A percentile compares a stretch with the other conserved stretches of the same genome.
These are phyloP conservation scores for Parnassius glacialis DNA, from an alignment of 2,888 invertebrate species.

Conservation along the genomic window DNA sequence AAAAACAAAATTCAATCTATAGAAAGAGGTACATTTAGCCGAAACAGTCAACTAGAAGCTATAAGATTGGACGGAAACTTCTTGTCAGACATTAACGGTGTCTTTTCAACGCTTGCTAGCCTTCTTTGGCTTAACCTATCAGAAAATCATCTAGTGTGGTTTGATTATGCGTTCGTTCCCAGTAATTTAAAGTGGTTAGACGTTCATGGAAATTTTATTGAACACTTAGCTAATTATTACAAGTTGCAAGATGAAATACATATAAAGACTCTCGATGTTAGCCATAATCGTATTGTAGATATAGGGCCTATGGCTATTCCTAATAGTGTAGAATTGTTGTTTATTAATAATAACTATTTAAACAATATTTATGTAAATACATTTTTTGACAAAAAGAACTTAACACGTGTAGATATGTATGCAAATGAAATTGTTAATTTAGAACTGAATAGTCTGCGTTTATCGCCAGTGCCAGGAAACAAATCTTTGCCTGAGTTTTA, in stretches of 20 bases:
- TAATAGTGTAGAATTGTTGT: slow-evolving; percentile 91
- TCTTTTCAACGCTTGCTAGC: slow-evolving; percentile 91
- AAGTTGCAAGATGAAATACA: slow-evolving; percentile 90
- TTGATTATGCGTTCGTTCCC: slow-evolving; percentile 95
- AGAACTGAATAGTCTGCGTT: slow-evolving; percentile 89
- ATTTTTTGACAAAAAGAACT: slow-evolving; percentile 90
- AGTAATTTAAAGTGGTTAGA: slow-evolving; percentile 94
- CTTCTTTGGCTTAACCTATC: slow-evolving; percentile 93
- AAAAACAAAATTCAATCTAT: slow-evolving; percentile 93
- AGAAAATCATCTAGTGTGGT: slow-evolving; percentile 95
- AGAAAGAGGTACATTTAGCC: slow-evolving; percentile 90
- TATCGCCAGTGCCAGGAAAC: slow-evolving; percentile 86
- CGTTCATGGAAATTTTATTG: slow-evolving; percentile 94
- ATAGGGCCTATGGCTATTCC: slow-evolving; percentile 92
- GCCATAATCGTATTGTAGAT: slow-evolving; percentile 92
- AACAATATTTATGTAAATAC: slow-evolving; percentile 90
- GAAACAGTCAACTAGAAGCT: slow-evolving; percentile 90
- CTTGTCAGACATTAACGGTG: slow-evolving; percentile 93
- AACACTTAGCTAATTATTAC: slow-evolving; percentile 93
- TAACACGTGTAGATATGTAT: slow-evolving; percentile 94
- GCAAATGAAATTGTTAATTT: slow-evolving; percentile 92
- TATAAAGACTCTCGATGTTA: slow-evolving; percentile 92
- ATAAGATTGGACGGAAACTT: slow-evolving; percentile 94
- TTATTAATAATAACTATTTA: slow-evolving; percentile 94
- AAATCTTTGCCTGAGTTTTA: slow-evolving; percentile 93